Conservation (phyloP, 2,888 invertebrate genomes). For the Ptycholaimellus sp. region DNA sequence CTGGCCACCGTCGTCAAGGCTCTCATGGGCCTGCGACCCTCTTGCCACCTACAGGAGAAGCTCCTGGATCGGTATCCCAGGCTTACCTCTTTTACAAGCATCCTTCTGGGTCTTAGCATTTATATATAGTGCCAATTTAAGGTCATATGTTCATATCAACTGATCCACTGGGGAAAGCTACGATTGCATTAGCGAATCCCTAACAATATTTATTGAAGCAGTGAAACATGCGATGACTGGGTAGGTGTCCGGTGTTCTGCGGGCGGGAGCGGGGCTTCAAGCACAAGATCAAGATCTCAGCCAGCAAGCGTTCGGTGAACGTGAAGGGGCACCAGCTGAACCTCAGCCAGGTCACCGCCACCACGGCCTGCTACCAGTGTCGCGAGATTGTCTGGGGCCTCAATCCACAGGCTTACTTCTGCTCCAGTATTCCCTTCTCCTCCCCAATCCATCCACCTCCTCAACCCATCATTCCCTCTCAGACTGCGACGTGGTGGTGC, state of each 20-base stretch:
- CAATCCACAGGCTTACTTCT: conserved; percentile 85
- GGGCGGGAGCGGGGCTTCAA: no score
- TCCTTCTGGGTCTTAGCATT: no score
- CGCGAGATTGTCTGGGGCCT: conserved; percentile 73
- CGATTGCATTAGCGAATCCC: conserved; percentile 10
- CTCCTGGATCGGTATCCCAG: conserved; percentile 50
- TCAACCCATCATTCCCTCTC: no score
- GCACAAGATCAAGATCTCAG: background rate
- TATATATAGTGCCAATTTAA: no score
- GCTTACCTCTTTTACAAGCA: no score
- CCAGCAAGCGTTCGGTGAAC: conserved; percentile 8
- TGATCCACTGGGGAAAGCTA: no score
- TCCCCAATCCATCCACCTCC: no score
- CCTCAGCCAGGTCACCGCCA: conserved; percentile 61
- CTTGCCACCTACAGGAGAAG: conserved; percentile 22
- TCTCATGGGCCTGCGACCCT: conserved; percentile 17
- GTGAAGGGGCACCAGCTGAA: conserved; percentile 63
- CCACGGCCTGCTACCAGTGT: conserved; percentile 77
- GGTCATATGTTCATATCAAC: no score
- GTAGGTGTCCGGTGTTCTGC: background rate
- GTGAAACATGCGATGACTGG: background rate
- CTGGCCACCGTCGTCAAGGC: conserved; percentile 55
- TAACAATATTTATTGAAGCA: conserved; percentile 8
- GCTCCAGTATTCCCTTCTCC: no score
- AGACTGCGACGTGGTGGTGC: conserved; percentile 68